Percentiles rank a stretch among this genome's conserved stretches.
phyloP scores from a whole-genome alignment of 2,888 invertebrate species.

The Chorisops tibialis region DNA sequence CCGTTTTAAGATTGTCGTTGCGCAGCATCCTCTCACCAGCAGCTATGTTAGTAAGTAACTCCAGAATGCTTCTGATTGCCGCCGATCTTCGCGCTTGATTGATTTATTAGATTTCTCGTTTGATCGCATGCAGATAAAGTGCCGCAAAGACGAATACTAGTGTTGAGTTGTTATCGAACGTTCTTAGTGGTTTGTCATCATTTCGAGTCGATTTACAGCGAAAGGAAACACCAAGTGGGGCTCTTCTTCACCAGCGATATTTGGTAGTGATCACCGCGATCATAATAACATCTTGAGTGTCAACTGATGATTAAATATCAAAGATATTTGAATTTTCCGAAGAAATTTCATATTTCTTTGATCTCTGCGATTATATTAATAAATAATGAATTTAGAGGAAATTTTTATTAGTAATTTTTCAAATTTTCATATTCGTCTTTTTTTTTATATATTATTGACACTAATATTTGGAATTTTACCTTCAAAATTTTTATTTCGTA shows the following conservation, averaged over 20 bases:
- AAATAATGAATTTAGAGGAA: constrained; percentile 12
- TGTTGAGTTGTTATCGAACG: constrained; percentile 9
- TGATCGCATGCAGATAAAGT: constrained; percentile 21
- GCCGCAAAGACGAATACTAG: neutral
- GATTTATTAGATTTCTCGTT: constrained; percentile 23
- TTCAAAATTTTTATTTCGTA: too few relatives aligned
- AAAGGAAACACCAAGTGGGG: neutral
- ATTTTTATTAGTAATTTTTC: neutral
- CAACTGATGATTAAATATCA: neutral
- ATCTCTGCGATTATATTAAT: constrained; percentile 7
- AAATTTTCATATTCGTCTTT: too few relatives aligned
- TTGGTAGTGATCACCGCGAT: too few relatives aligned
- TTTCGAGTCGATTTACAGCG: too few relatives aligned
- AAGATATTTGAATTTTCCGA: constrained; percentile 9
- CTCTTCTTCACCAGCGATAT: too few relatives aligned
- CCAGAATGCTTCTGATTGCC: neutral
- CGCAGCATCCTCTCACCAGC: too few relatives aligned
- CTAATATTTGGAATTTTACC: too few relatives aligned
- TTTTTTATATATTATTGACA: too few relatives aligned
- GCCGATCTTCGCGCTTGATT: constrained; percentile 12
- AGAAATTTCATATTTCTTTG: constrained; percentile 8
- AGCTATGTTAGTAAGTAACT: too few relatives aligned
- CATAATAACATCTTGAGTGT: constrained; percentile 4
- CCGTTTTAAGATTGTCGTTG: neutral
- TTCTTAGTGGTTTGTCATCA: constrained; percentile 14